Percentiles rank a stretch among this genome's conserved stretches.
Evolutionary conservation across 2,797 vertebrate species (phyloP).

Genomic region (Columba guinea): DNA sequence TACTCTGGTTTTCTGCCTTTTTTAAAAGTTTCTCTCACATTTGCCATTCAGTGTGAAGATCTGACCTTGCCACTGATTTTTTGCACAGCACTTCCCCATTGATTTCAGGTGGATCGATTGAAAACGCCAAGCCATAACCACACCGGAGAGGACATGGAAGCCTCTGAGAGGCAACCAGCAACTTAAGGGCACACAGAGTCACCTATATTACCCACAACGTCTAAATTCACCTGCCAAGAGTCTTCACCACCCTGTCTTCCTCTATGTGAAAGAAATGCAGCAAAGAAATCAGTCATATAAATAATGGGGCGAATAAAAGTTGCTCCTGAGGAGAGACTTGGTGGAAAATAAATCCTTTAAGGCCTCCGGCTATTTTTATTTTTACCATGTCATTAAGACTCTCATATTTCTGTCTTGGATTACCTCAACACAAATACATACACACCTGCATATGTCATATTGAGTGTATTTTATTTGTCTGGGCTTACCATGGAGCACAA

Average conservation of each 20-base stretch:
- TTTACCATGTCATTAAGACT: not conserved
- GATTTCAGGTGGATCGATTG: not conserved
- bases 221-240: not conserved
- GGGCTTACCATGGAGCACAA: not conserved
- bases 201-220: not conserved
- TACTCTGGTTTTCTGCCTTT: fast-evolving
- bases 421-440: not conserved
- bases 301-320: not conserved
- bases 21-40: not conserved
- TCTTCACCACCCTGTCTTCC: not conserved
- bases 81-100: not conserved
- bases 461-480: not conserved
- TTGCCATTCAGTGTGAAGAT: not conserved
- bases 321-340: not conserved
- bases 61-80: not conserved
- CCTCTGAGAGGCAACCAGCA: not conserved
- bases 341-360: not conserved
- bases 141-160: fast-evolving
- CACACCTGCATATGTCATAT: not conserved
- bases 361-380: not conserved
- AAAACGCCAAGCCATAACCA: not conserved
- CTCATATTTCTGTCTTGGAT: not conserved
- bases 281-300: not conserved
- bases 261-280: fast-evolving
- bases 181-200: not conserved